phyloP scores from a whole-genome alignment of 2,797 vertebrate genomes.

The Scomberomorus guttatus region DNA sequence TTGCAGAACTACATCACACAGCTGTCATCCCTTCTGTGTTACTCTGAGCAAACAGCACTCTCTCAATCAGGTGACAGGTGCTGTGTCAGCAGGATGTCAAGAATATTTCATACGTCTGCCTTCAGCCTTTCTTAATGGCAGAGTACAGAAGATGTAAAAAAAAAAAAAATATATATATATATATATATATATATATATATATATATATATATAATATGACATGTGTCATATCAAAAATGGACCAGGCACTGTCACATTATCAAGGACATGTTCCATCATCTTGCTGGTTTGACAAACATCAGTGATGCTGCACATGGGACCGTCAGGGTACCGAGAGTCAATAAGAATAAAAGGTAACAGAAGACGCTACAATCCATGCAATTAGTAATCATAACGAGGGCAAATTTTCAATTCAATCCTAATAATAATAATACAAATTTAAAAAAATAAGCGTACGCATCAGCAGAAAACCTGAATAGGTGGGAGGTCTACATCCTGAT shows the following conservation, averaged over 20 bases:
- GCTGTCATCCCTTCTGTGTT: neutral
- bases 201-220: neutral
- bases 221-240: conserved; percentile 19
- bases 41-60: conserved; percentile 1
- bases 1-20: neutral
- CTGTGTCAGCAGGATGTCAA: conserved; percentile 37
- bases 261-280: conserved; percentile 25
- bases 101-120: conserved; percentile 26
- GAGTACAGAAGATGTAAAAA: neutral
- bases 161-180: neutral
- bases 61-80: conserved; percentile 43
- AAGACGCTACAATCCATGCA: neutral
- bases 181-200: no score
- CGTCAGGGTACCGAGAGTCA: neutral
- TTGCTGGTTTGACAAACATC: neutral
- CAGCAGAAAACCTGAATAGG: neutral
- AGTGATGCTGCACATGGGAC: neutral
- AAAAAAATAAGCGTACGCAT: neutral
- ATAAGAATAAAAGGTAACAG: neutral
- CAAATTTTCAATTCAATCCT: neutral
- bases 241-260: neutral
- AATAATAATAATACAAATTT: neutral
- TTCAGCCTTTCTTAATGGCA: neutral
- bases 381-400: neutral
- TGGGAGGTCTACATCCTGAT: neutral